Evolutionary conservation across 2,113 vertebrate species (phyloP).

Genomic region (Nestor notabilis): DNA sequence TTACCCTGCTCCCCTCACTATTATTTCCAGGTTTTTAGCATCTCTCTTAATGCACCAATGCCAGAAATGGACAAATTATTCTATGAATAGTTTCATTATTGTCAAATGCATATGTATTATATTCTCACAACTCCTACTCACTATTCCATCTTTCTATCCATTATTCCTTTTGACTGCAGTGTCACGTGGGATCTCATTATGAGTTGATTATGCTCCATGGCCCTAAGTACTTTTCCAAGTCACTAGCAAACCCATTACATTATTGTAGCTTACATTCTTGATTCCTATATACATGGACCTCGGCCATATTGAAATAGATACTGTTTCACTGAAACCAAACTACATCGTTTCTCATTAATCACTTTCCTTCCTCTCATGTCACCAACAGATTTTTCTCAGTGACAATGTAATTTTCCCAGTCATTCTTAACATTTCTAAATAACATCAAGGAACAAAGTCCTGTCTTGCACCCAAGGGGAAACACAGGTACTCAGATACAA

Average conservation of each 20-base stretch:
- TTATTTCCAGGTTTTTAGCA: not conserved
- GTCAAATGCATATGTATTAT: not conserved
- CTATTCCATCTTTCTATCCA: not conserved
- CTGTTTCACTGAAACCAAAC: not conserved
- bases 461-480: not conserved
- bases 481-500: not conserved
- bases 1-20: not conserved
- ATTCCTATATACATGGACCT: not conserved
- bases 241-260: not conserved
- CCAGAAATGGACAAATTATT: not conserved
- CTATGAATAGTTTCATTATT: not conserved
- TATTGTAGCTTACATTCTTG: not conserved
- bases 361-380: not conserved
- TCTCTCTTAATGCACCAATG: not conserved
- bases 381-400: not conserved
- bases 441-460: not conserved
- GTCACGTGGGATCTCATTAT: constrained; percentile 49
- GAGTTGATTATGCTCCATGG: not conserved
- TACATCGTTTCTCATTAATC: not conserved
- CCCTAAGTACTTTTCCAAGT: not conserved
- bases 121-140: not conserved
- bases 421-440: not conserved
- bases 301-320: not conserved
- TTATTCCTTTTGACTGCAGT: constrained; percentile 9
- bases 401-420: not conserved